Evolutionary conservation across 2,888 invertebrate species (phyloP), one percentile per base, ranked within the genome.

Genomic region (Pristionchus arcanus): DNA sequence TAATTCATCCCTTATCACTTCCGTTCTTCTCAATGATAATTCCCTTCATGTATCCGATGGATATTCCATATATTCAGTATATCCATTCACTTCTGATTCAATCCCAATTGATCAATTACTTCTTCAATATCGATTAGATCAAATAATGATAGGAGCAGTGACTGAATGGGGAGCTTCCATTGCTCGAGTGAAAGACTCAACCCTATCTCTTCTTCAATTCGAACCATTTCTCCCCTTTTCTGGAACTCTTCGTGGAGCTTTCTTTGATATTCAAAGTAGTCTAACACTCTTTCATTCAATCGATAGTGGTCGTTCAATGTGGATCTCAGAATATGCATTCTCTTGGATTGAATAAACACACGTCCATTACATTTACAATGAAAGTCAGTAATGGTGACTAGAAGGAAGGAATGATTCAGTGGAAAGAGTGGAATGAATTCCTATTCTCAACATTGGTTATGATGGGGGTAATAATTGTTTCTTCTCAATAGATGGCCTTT

Each of bases 401-500:
- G 71, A 71, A 34, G 19, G 34, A 11, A 13, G 71, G 71, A 34
- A 71, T 34, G 71, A 71, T 34, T 34, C 71, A 71, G 71, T 31
- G 34, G 28, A 68, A 71, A 19, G 15, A 71, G 31, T 15, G 63
- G 63, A 63, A 63, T 21, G 11, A 31, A 28, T 31, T 42, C 42
- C 77, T 77, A 77, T 31, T 77, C 37, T 71, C 34, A 28, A 7
- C 19, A 11, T 49, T 28, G 15, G 15, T 49, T 28, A 49, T 9
- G 53, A 83, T 11, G 83, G 55, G 31, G 66, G 86, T 19, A 86
- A 66, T 49, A 71, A 28, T 71, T 68, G 49, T 87, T 87, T 87
- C 87, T 87, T 87, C 71, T 87, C 87, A 31, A 49, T 53, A 21
- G 87, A 71, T 66, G 86, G 63, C n/a, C 83, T 83, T 28, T 86